A percentile compares a stretch with the other conserved stretches of the same genome.
Conservation (phyloP, 2,113 vertebrate species). For the Hippopotamus amphibius region DNA sequence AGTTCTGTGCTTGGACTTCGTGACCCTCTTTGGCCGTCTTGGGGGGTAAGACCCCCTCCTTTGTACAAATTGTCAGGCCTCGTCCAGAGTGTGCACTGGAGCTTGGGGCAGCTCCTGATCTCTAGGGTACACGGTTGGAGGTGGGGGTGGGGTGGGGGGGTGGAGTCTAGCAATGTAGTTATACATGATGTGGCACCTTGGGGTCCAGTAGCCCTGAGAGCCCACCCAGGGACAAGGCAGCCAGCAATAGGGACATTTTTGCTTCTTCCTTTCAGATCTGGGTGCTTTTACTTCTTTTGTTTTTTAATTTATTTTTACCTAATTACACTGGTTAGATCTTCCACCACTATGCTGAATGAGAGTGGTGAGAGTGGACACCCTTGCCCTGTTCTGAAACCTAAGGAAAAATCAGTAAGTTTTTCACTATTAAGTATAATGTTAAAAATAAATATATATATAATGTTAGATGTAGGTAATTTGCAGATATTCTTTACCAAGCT, state of each 20-base stretch:
- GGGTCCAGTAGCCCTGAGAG: too few relatives aligned
- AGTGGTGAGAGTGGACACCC: not conserved
- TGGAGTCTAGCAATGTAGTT: rapidly evolving
- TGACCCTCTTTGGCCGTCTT: not conserved
- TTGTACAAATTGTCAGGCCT: not conserved
- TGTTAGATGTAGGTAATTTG: not conserved
- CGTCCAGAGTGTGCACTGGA: not conserved
- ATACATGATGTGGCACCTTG: too few relatives aligned
- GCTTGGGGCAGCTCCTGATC: not conserved
- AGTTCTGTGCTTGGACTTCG: not conserved
- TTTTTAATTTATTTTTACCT: not conserved
- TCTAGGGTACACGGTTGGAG: not conserved
- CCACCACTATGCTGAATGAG: not conserved
- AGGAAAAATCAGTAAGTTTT: not conserved
- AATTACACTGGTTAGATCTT: not conserved
- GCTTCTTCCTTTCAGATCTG: not conserved
- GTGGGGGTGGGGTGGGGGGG: not conserved
- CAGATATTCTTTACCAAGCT: not conserved
- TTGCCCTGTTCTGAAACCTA: not conserved
- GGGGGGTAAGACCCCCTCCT: not conserved
- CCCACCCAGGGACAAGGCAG: too few relatives aligned
- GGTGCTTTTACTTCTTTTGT: not conserved
- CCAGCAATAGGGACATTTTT: not conserved
- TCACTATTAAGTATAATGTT: not conserved
- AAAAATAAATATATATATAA: too few relatives aligned